Percentiles rank a stretch among this genome's conserved stretches.
phyloP scores from a whole-genome alignment of 2,888 invertebrate genomes.

The Ophion ellenae region DNA sequence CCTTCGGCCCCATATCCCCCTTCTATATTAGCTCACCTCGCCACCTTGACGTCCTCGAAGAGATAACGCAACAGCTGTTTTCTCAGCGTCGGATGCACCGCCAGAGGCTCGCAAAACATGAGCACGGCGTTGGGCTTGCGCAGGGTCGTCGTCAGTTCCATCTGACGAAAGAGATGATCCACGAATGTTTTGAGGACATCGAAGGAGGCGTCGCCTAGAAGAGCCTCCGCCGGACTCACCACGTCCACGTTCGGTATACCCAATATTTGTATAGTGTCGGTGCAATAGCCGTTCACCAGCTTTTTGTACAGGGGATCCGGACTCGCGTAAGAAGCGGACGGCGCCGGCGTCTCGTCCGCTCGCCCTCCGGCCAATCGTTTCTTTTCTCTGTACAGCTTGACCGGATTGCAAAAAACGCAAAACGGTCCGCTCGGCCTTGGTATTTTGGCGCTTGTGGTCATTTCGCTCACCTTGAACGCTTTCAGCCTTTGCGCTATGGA shows the following conservation, averaged over 20 bases:
- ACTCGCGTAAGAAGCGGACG: constrained; percentile 71
- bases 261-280: constrained; percentile 80
- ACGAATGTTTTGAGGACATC: constrained; percentile 81
- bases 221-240: constrained; percentile 82
- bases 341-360: constrained; percentile 75
- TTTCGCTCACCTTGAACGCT: constrained; percentile 77
- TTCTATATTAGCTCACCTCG: constrained; percentile 75
- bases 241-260: constrained; percentile 83
- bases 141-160: constrained; percentile 79
- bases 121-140: constrained; percentile 82
- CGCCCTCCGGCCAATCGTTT: constrained; percentile 76
- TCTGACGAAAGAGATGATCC: constrained; percentile 82
- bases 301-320: constrained; percentile 81
- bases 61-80: constrained; percentile 82
- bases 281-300: constrained; percentile 82
- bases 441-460: constrained; percentile 72
- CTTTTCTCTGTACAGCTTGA: constrained; percentile 81
- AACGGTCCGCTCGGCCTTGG: constrained; percentile 81
- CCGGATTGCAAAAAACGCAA: constrained; percentile 82
- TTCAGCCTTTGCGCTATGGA: constrained; percentile 78
- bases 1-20: background rate
- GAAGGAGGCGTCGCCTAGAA: constrained; percentile 80
- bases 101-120: constrained; percentile 83
- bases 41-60: constrained; percentile 83
- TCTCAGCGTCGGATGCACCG: constrained; percentile 80